A percentile compares a stretch with the other conserved stretches of the same genome.
Evolutionary conservation across 2,113 vertebrate species (phyloP).

Genomic region (Lepidothrix coronata): DNA sequence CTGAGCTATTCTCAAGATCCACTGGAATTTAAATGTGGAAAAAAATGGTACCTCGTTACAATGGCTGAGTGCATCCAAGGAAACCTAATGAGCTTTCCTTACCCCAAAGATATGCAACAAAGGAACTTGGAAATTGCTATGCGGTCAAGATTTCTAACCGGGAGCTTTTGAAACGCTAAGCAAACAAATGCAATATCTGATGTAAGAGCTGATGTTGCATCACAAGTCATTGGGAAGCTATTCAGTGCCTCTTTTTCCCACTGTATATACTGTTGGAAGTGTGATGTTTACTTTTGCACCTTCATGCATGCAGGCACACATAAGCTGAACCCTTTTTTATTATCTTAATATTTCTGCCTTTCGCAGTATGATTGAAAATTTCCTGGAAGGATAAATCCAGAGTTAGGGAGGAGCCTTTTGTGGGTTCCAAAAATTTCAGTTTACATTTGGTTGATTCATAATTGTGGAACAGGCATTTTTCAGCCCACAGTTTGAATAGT

Average conservation of each 20-base stretch:
- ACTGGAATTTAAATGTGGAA: background rate
- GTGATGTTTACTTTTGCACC: background rate
- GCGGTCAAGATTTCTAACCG: background rate
- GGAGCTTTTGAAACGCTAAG: constrained; percentile 33
- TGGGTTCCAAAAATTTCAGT: constrained; percentile 2
- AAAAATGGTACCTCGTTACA: background rate
- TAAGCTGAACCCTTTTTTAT: background rate
- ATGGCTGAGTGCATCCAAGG: background rate
- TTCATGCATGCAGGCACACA: background rate
- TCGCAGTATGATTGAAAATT: constrained; percentile 46
- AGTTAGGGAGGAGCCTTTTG: constrained; percentile 3
- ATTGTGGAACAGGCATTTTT: constrained; percentile 6
- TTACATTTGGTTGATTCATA: constrained; percentile 37
- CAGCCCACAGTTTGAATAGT: constrained; percentile 15
- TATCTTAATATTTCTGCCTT: background rate
- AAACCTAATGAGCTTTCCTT: background rate
- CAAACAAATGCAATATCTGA: constrained; percentile 7
- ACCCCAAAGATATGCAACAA: background rate
- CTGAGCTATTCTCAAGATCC: background rate
- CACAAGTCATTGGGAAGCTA: background rate
- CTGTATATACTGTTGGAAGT: background rate
- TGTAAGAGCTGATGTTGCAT: constrained; percentile 17
- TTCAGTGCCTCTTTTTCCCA: background rate
- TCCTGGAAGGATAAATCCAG: constrained; percentile 33
- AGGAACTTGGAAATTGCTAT: background rate